Evolutionary conservation across 2,888 invertebrate genomes (phyloP).

Genomic region (Encarsia formosa): DNA sequence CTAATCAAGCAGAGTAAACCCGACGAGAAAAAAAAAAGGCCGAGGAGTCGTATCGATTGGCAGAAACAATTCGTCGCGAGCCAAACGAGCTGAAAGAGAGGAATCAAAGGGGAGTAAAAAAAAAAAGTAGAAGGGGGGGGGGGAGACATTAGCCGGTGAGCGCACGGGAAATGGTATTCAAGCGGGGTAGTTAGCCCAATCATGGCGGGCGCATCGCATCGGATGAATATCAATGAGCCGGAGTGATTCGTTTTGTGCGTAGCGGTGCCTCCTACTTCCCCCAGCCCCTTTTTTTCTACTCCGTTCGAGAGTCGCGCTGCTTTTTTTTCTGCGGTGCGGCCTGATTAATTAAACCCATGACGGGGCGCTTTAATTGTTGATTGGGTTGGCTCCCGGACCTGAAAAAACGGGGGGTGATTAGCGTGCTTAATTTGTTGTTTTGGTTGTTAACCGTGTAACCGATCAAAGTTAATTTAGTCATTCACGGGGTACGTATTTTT

Average conservation of each 20-base stretch:
- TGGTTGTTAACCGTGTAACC: too few species aligned
- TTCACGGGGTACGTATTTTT: too few species aligned
- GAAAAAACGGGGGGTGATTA: too few species aligned
- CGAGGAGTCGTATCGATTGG: constrained; percentile 22
- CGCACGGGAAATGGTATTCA: constrained; percentile 7
- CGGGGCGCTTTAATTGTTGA: too few species aligned
- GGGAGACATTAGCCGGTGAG: constrained; percentile 22
- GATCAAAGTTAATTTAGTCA: too few species aligned
- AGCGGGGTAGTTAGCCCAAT: constrained; percentile 47
- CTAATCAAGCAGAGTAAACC: constrained; percentile 51
- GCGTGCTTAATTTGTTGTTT: too few species aligned
- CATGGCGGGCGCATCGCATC: constrained; percentile 41
- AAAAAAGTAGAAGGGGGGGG: constrained; percentile 29
- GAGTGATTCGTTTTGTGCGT: background rate
- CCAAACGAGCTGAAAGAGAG: constrained; percentile 17
- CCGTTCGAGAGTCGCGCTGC: too few species aligned
- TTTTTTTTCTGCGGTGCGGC: too few species aligned
- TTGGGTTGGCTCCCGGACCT: too few species aligned
- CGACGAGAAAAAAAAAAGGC: constrained; percentile 27
- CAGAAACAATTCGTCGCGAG: constrained; percentile 19
- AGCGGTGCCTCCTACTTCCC: background rate
- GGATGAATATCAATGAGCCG: constrained; percentile 47
- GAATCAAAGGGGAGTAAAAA: constrained; percentile 15
- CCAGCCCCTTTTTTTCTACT: background rate
- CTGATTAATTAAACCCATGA: too few species aligned